Evolutionary conservation across 2,888 invertebrate genomes (phyloP), one percentile per base, ranked within the genome.

Genomic region (Dusona sp.): DNA sequence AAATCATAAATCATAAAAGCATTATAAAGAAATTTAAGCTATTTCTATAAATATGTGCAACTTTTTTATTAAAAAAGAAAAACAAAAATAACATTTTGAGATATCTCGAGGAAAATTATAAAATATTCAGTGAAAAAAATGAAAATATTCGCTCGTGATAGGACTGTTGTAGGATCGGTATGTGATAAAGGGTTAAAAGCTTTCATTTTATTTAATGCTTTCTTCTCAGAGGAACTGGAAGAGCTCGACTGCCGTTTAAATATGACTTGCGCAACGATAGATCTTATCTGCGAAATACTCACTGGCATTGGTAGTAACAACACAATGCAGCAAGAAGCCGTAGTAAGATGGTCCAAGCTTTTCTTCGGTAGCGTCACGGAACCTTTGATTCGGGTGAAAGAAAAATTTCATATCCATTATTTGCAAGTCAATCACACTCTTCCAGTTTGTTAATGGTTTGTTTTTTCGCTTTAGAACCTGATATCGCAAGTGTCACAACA

Each of bases 201-300:
- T 42, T 54, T 33, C 11, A 51, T 65, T 48, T 45, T 11, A 9
- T 48, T 45, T 11, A 9, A 7, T 36, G 8, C 1, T 48, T 64
- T 93, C 92, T 64, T 93, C 92, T 74, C 88, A 95, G 95, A 95
- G 90, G 95, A 95, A 91, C 89, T 95, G 33, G 95, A 95, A 38
- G 95, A 95, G 79, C 93, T 95, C 78, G 95, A 95, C 85, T 92
- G 94, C 1, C 94, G 94, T 89, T 90, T 95, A 85, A 95, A 94
- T 16, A 91, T 95, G 88, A 95, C 95, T 3, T 95, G 95, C 89
- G 93, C 93, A 2, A 86, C 94, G 19, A 87, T 95, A 51, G 95
- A 95, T 89, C 92, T 95, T 57, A 88, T 95, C 51, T 95, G 95
- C 83, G 95, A 95, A 90, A 88, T 95, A 79, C 90, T 95, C 45